phyloP scores from a whole-genome alignment of 2,113 vertebrate genomes.

The Cyphomyrus discorhynchus region DNA sequence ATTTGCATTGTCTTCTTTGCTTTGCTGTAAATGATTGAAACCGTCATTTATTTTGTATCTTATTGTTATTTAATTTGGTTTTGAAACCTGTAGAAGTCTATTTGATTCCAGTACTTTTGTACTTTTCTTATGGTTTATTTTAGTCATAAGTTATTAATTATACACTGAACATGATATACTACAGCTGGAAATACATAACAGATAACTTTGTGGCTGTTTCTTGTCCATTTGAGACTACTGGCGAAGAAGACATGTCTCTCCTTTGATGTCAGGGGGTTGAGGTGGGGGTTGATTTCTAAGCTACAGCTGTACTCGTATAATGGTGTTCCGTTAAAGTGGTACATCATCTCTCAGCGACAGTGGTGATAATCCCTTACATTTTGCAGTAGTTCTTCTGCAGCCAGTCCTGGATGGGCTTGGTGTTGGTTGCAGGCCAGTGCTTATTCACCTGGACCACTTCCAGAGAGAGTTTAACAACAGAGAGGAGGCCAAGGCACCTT shows the following conservation, averaged over 20 bases:
- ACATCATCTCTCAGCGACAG: slow-evolving; percentile 15
- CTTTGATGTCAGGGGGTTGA: not conserved
- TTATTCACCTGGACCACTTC: slow-evolving; percentile 23
- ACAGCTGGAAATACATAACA: not conserved
- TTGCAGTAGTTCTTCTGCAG: slow-evolving; percentile 16
- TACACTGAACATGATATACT: not conserved
- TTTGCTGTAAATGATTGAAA: not conserved
- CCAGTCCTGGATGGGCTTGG: slow-evolving; percentile 16
- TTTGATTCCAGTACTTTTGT: not conserved
- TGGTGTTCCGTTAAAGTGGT: slow-evolving; percentile 4
- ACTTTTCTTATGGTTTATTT: not conserved
- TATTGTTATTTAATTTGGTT: not conserved
- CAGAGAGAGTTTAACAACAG: slow-evolving; percentile 19
- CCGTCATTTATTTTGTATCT: not conserved
- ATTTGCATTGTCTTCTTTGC: not conserved
- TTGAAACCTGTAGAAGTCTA: not conserved
- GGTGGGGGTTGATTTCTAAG: not conserved
- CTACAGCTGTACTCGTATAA: not conserved
- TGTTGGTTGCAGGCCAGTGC: slow-evolving; percentile 19
- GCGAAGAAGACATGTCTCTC: not conserved
- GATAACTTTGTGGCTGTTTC: not conserved
- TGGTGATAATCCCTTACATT: not conserved
- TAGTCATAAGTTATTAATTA: not conserved
- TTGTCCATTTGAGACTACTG: not conserved
- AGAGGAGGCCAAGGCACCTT: not conserved